Base-by-base conservation (phyloP, 2,797 vertebrate genomes). In the Erethizon dorsatum region DNA sequence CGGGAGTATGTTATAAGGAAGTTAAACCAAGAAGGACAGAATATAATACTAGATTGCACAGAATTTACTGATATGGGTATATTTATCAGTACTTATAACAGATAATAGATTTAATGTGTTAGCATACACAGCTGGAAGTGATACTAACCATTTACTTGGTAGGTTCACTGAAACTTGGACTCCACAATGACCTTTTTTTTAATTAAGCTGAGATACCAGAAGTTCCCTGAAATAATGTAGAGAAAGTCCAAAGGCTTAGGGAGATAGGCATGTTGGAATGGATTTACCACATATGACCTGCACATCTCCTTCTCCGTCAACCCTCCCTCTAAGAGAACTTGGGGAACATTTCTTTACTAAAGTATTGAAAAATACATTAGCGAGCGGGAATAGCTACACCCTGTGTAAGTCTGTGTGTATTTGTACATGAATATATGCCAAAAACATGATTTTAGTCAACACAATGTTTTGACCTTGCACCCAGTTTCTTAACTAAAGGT, bases 191-290 rank as follows among this genome's bases (percentile, higher is more conserved):
- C 10, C 20, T 90, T 63, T 88, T 86, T 86, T 90, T 94, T 82
- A 63, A 88, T 63, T 67, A 91, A 94, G 17, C n/a, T 73, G 50
- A 90, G 69, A 83, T 87, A 90, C 33, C 65, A 59, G 47, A 87
- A 95, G n/a, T 71, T 83, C 28, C 41, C 15, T 71, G 31, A 52
- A n/a, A 83, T 56, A 89, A 83, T 37, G 24, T 78, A 94, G 56
- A 73, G 80, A 71, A 78, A 94, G 54, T 77, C 59, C 59, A 94
- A 96, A 94, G 54, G 50, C 47, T 94, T 73, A 91, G n/a, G 37
- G 63, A 91, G 17, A 90, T 24, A 71, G 33, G 20, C 85, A 91
- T 95, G 17, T 77, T 93, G 52, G 54, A 93, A 77, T 45, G 82
- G 15, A 82, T 50, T 87, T 91, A 52, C 83, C 41, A 90, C 33